Evolutionary conservation across 1,140 invertebrate species (phyloP).

Genomic region (Rhizoglyphus robini): DNA sequence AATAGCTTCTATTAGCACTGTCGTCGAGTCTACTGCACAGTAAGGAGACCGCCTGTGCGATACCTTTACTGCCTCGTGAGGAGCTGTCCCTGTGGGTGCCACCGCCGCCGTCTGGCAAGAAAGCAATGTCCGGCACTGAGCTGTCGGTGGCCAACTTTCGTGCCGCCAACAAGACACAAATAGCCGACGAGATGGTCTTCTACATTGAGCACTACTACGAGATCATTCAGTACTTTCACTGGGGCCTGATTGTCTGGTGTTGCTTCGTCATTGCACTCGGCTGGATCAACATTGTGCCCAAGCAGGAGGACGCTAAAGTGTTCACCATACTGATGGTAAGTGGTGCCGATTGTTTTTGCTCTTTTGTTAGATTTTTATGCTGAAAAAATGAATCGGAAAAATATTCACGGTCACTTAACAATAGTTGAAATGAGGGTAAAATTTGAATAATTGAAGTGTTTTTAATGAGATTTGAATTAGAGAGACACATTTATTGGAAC

Average conservation of each 20-base stretch:
- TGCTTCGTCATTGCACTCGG: neutral
- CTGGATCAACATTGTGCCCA: slow-evolving; percentile 3
- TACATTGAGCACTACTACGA: slow-evolving; percentile 12
- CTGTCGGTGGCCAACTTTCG: neutral
- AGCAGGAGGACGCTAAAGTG: slow-evolving; percentile 8
- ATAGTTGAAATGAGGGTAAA: too few species aligned
- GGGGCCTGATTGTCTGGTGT: neutral
- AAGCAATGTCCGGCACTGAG: neutral
- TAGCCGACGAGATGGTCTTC: neutral
- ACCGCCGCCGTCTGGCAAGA: too few species aligned
- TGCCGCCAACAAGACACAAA: neutral
- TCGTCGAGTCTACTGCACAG: neutral
- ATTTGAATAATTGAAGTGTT: too few species aligned
- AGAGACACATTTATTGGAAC: too few species aligned
- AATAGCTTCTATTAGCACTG: neutral
- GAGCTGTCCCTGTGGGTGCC: neutral
- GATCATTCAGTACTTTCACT: neutral
- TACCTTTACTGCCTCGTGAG: slow-evolving; percentile 2
- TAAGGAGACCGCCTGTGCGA: neutral
- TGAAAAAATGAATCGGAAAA: too few species aligned
- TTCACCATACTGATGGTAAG: neutral
- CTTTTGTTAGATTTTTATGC: too few species aligned
- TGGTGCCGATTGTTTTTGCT: neutral
- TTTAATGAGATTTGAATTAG: too few species aligned
- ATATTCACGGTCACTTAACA: too few species aligned